phyloP scores from a whole-genome alignment of 2,797 vertebrate genomes.

The Rhadinocentrus ornatus region DNA sequence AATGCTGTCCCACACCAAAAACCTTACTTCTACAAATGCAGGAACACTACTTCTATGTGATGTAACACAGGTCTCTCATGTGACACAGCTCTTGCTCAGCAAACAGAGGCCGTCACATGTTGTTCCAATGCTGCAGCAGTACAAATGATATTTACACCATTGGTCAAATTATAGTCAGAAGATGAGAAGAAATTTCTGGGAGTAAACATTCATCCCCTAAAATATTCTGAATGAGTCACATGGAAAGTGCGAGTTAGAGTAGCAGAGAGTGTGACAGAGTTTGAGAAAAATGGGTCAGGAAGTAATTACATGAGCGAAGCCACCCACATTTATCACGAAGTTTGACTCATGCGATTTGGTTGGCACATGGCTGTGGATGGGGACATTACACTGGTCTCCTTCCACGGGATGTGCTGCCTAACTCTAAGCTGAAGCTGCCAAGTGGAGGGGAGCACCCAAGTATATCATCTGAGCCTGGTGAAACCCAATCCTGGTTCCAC shows the following conservation, averaged over 20 bases:
- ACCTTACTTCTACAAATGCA: slow-evolving; percentile 47
- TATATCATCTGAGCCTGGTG: no score
- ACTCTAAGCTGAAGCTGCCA: slow-evolving; percentile 19
- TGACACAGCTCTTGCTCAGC: slow-evolving; percentile 34
- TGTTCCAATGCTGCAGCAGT: slow-evolving; percentile 44
- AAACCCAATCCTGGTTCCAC: no score
- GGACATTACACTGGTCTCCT: slow-evolving; percentile 49
- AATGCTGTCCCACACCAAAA: slow-evolving; percentile 18
- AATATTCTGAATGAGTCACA: slow-evolving; percentile 57
- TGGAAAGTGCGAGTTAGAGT: slow-evolving; percentile 45
- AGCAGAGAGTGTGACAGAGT: slow-evolving; percentile 48
- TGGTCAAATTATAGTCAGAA: slow-evolving; percentile 34
- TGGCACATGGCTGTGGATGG: slow-evolving; percentile 61
- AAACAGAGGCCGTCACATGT: slow-evolving; percentile 47
- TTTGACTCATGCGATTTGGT: slow-evolving; percentile 74
- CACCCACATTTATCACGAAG: slow-evolving; percentile 74
- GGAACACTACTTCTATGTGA: slow-evolving; percentile 62
- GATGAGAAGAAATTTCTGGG: slow-evolving; percentile 35
- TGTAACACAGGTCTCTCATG: slow-evolving; percentile 48
- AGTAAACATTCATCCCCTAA: slow-evolving; percentile 35
- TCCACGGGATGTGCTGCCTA: slow-evolving; percentile 44
- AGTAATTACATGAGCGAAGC: slow-evolving; percentile 72
- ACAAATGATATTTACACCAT: slow-evolving; percentile 49
- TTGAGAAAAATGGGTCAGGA: slow-evolving; percentile 67
- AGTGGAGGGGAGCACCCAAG: slow-evolving; percentile 4